Evolutionary conservation across 2,797 vertebrate species (phyloP).

Genomic region (Micromesistius poutassou): DNA sequence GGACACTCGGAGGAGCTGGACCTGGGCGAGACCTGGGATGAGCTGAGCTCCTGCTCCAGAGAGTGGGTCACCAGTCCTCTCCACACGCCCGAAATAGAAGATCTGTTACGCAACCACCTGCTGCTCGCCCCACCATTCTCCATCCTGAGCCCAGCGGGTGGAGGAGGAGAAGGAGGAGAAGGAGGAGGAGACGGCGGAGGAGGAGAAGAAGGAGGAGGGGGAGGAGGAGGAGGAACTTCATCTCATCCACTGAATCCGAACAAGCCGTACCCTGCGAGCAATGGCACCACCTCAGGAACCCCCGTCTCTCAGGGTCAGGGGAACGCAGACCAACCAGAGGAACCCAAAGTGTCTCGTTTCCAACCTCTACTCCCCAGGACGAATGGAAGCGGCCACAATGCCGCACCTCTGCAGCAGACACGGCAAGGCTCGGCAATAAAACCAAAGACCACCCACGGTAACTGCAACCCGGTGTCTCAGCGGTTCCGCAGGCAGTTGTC

Average conservation of each 20-base stretch:
- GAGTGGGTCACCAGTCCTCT: conserved; percentile 96
- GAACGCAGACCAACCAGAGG: conserved; percentile 44
- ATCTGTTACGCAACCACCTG: conserved; percentile 63
- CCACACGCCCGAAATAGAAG: conserved; percentile 89
- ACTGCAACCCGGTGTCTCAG: conserved; percentile 60
- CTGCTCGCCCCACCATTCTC: conserved; percentile 42
- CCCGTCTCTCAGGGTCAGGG: conserved; percentile 33
- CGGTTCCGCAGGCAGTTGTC: conserved; percentile 69
- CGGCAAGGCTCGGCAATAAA: conserved; percentile 50
- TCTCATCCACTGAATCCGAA: conserved; percentile 19
- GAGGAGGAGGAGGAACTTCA: conserved; percentile 15
- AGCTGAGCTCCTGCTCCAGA: conserved; percentile 70
- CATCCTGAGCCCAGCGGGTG: conserved; percentile 29
- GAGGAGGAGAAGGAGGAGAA: background rate
- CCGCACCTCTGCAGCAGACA: conserved; percentile 35
- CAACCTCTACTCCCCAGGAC: conserved; percentile 34
- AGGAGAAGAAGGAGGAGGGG: background rate
- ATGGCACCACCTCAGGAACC: conserved; percentile 41
- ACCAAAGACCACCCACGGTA: conserved; percentile 41
- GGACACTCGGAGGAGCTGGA: conserved; percentile 80
- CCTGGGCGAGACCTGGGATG: conserved; percentile 92
- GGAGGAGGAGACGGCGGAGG: background rate
- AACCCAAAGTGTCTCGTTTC: conserved; percentile 46
- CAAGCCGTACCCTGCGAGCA: conserved; percentile 34
- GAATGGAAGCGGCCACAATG: conserved; percentile 27